Base-by-base conservation (phyloP, 2,888 invertebrate genomes). In the Drosophila cracens region DNA sequence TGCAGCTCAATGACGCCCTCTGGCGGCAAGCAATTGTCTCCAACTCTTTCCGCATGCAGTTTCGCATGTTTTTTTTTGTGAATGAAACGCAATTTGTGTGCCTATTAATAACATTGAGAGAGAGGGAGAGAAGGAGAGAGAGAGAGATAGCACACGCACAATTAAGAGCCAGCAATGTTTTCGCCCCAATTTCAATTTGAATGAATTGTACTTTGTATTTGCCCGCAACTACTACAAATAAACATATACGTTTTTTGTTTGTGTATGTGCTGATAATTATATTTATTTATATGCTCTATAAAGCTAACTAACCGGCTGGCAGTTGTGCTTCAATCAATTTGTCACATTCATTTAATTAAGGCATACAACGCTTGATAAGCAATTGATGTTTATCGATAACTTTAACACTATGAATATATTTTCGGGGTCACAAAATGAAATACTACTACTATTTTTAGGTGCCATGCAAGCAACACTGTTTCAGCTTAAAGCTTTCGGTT, bases 131-230 rank as follows among this genome's bases (percentile, higher is more conserved):
- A 29, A 18, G 7, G 31, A 21, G 21, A 13, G 13, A 48, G 29
- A 13, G 48, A 18, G 38, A 25, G 13, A 34, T 18, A 25, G 10
- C 57, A 63, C 29, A 73, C 63, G 76, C 69, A 73, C 76, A 70
- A 76, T 80, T 76, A 53, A 73, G 53, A 68, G 58, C 48, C 58
- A 66, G 49, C 65, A 62, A 81, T 81, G 43, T 70, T 61, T 79
- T 51, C 65, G 76, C 65, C 69, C 63, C 81, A 76, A 72, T 72
- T 76, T 65, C 36, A 48, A 75, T 78, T 52, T 68, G 68, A 72
- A 68, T 76, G 61, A 80, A 65, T 69, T 76, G 54, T 72, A 48
- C 67, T 76, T 68, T 76, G 76, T 53, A 60, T 58, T 56, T 48
- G 33, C 16, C 11, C 49, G 53, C 63, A 36, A 34, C 25, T 8